Percentiles rank a stretch among this genome's conserved stretches.
phyloP scores from a whole-genome alignment of 2,888 invertebrate genomes.

The Caenorhabditis panamensis region DNA sequence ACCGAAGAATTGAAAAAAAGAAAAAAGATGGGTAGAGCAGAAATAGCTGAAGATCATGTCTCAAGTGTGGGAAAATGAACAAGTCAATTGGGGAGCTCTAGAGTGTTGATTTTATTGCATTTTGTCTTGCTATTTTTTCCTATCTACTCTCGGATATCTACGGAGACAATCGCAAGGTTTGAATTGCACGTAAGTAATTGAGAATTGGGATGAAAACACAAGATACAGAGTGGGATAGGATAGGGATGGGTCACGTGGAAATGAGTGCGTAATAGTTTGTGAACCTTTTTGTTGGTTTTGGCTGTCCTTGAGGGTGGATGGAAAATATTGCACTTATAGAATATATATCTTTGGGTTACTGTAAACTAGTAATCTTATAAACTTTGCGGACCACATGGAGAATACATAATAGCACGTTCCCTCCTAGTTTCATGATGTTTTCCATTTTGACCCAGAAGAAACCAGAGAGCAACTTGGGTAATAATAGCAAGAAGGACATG shows the following conservation, averaged over 20 bases:
- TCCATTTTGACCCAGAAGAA: neutral
- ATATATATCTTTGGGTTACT: no score
- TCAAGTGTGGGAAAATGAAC: conserved; percentile 47
- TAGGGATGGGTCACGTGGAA: no score
- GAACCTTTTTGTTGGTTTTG: no score
- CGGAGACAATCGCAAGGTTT: neutral
- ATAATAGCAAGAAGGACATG: neutral
- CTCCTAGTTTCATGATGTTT: neutral
- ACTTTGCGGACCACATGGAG: no score
- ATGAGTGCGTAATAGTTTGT: no score
- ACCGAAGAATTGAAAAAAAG: neutral
- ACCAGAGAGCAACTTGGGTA: neutral
- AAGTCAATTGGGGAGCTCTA: conserved; percentile 29
- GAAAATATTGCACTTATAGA: no score
- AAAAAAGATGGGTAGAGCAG: neutral
- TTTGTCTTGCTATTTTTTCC: neutral
- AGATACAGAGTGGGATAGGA: neutral
- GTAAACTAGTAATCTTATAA: no score
- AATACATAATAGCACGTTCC: no score
- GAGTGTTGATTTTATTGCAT: conserved; percentile 7
- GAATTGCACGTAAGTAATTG: neutral
- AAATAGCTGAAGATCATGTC: conserved; percentile 18
- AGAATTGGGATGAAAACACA: neutral
- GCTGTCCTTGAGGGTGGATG: neutral
- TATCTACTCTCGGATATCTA: neutral